Percentiles rank a stretch among this genome's conserved stretches.
Conservation (phyloP, 35 echinoderm and acorn worm genomes). For the Lytechinus pictus region DNA sequence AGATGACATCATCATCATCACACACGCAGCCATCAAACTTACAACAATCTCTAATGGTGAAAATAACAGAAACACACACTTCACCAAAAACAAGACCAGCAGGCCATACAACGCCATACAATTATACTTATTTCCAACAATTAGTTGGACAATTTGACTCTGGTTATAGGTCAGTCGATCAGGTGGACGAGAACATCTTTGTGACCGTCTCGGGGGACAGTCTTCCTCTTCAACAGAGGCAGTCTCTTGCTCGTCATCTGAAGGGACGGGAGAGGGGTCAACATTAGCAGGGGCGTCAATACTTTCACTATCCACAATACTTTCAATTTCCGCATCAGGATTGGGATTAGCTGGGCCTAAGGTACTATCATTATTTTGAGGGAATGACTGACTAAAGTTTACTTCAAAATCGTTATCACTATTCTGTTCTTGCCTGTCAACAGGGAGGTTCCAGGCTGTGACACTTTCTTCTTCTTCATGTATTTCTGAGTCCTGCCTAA, state of each 20-base stretch:
- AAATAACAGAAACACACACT: neutral
- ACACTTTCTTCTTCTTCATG: no score
- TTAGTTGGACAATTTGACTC: neutral
- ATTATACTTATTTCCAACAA: neutral
- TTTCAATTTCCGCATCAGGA: no score
- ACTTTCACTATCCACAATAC: neutral
- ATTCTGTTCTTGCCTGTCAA: no score
- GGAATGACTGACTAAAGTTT: no score
- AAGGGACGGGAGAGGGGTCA: neutral
- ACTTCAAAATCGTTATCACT: no score
- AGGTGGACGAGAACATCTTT: neutral
- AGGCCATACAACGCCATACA: conserved; percentile 30
- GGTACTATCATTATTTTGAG: no score
- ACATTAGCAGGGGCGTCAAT: neutral
- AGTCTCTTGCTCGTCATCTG: conserved; percentile 1
- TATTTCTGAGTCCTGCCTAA: no score
- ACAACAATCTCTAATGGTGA: neutral
- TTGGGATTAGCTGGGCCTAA: no score
- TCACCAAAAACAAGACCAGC: neutral
- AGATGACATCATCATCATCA: neutral
- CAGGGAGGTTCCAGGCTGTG: no score
- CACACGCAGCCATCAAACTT: neutral
- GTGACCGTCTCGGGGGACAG: neutral
- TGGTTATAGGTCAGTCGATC: neutral
- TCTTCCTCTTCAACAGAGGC: neutral